Evolutionary conservation across 1,140 invertebrate genomes (phyloP), one percentile per base, ranked within the genome.

Genomic region (Neodiprion virginianus): DNA sequence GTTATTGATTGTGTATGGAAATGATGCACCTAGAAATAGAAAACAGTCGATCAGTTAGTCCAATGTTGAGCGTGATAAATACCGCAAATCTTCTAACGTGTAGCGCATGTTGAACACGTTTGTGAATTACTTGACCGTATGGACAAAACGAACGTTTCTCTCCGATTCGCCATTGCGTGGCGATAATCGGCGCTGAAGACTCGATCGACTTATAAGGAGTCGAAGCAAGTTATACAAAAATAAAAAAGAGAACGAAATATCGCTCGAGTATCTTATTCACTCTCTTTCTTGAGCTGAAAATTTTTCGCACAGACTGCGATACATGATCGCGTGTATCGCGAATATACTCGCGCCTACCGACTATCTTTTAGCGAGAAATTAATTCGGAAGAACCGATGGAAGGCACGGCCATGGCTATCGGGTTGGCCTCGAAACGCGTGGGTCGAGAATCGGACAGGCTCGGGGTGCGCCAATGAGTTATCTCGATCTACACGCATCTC

Each of bases 401-500:
- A 40, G 28, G 28, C 28, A 40, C 28, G 28, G 28, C 28, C 28
- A 5, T 40, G 28, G 28, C 28, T 40, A 40, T 40, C 28, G 28
- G 28, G 12, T 2, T 65, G 61, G 12, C 12, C 61, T 65, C 61
- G 28, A 14, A 1, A 12, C 67, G 67, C 9, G 67, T 69, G 67
- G 67, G 67, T 69, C 40, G 40, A 47, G 11, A 11, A 47, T 47
- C 21, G 17, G 28, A 48, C 21, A 71, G n/a, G 7, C 70, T 23
- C n/a, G 70, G 40, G n/a, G 70, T 40, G 48, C 23, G 21, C 70
- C 70, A 50, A 71, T 71, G 48, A 71, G 70, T 71, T 71, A 71
- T 71, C 70, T 47, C 70, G 70, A 71, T 71, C 70, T 17, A 71
- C 70, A 71, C 70, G 70, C 70, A 71, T 50, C 70, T 71, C 48